Conservation (phyloP, 2,797 vertebrate species). For the Cryptoblepharus egeriae region DNA sequence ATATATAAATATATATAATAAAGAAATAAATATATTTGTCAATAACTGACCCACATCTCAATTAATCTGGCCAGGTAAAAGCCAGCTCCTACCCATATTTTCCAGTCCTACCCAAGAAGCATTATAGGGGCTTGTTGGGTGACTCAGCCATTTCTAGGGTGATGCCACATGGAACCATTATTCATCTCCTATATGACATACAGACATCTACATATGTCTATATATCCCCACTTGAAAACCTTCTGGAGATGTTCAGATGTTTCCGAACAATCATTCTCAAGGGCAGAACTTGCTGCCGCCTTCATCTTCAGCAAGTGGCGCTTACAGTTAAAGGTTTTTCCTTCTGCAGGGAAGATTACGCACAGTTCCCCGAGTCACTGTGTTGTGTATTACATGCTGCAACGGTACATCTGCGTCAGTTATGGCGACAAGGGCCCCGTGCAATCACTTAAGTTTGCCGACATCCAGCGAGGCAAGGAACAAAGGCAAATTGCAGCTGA, state of each 20-base stretch:
- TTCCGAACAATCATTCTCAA: not conserved
- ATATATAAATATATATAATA: too few relatives aligned
- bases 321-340: not conserved
- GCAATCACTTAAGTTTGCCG: constrained; percentile 20
- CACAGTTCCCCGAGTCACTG: constrained; percentile 31
- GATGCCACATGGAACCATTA: not conserved
- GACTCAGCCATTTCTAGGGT: not conserved
- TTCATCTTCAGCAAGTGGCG: constrained; percentile 5
- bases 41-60: not conserved
- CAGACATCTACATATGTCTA: not conserved
- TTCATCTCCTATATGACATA: not conserved
- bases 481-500: not conserved
- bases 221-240: not conserved
- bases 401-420: constrained; percentile 37
- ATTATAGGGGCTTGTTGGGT: not conserved
- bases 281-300: not conserved
- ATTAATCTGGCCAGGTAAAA: not conserved
- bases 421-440: constrained; percentile 12
- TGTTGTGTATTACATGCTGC: constrained; percentile 47
- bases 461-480: not conserved
- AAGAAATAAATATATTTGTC: too few relatives aligned
- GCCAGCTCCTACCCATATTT: not conserved
- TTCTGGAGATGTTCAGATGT: not conserved
- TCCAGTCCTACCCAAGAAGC: not conserved
- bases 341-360: constrained; percentile 37